These are phyloP conservation scores for Ruditapes philippinarum DNA, from an alignment of 1,140 invertebrate species.

Conservation along the genomic window DNA sequence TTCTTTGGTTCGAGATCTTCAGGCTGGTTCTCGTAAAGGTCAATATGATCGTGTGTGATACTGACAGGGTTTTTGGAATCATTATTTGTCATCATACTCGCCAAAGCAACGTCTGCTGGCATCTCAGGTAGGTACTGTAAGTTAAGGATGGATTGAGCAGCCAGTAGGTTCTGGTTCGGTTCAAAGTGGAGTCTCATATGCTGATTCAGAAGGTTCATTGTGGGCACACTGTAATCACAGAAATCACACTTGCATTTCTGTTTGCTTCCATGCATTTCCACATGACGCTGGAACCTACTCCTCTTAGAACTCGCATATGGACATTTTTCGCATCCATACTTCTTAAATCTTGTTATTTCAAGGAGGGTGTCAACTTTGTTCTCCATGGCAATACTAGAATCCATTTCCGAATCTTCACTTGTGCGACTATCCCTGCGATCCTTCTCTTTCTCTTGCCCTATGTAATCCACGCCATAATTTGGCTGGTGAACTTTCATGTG, in stretches of 20 bases:
- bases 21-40: slow-evolving; percentile 83
- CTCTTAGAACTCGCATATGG: slow-evolving; percentile 95
- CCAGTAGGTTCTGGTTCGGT: slow-evolving; percentile 85
- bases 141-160: slow-evolving; percentile 84
- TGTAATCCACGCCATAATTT: slow-evolving; percentile 66
- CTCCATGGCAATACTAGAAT: slow-evolving; percentile 69
- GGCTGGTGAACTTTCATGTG: slow-evolving; percentile 92
- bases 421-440: slow-evolving; percentile 55
- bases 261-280: slow-evolving; percentile 93
- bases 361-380: slow-evolving; percentile 81
- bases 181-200: slow-evolving; percentile 83
- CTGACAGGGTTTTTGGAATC: slow-evolving; percentile 79
- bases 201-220: slow-evolving; percentile 84
- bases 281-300: slow-evolving; percentile 94
- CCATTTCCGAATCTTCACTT: slow-evolving; percentile 68
- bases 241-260: slow-evolving; percentile 94
- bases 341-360: slow-evolving; percentile 83
- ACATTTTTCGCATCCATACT: slow-evolving; percentile 90
- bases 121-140: slow-evolving; percentile 83
- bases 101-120: slow-evolving; percentile 84
- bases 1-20: slow-evolving; percentile 85
- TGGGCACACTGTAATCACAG: slow-evolving; percentile 95
- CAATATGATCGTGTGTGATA: slow-evolving; percentile 84
- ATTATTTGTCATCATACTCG: slow-evolving; percentile 79
- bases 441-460: slow-evolving; percentile 59